Evolutionary conservation across 2,888 invertebrate genomes (phyloP).

Genomic region (Epicampocera succincta): DNA sequence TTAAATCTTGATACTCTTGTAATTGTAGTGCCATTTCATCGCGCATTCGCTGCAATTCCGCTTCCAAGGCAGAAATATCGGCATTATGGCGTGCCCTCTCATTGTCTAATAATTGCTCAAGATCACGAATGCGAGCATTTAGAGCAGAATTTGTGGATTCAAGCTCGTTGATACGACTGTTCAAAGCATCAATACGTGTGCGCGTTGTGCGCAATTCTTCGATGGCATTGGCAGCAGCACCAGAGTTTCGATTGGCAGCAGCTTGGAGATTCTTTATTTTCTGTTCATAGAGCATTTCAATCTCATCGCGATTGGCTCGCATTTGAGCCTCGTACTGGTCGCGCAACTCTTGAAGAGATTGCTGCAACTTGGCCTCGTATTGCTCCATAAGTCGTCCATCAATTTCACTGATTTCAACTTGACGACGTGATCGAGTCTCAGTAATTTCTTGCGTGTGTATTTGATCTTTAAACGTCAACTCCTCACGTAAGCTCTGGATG

Average conservation of each 20-base stretch:
- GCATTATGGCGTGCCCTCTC: constrained; percentile 91
- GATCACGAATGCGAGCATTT: constrained; percentile 87
- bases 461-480: constrained; percentile 94
- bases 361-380: constrained; percentile 95
- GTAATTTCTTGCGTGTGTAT: constrained; percentile 93
- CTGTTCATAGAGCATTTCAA: constrained; percentile 85
- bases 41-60: constrained; percentile 88
- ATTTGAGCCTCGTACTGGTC: constrained; percentile 96
- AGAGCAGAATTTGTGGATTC: constrained; percentile 86
- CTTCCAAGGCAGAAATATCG: constrained; percentile 88
- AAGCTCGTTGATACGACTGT: constrained; percentile 88
- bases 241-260: constrained; percentile 87
- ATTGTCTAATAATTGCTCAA: constrained; percentile 91
- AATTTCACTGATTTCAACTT: constrained; percentile 96
- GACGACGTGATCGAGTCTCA: constrained; percentile 92
- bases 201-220: constrained; percentile 91
- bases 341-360: constrained; percentile 93
- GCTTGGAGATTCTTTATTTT: constrained; percentile 89
- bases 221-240: constrained; percentile 87
- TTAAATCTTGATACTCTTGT: constrained; percentile 96
- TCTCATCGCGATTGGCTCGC: constrained; percentile 93
- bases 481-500: constrained; percentile 94
- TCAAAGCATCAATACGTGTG: constrained; percentile 89
- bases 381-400: constrained; percentile 95
- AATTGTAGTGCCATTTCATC: constrained; percentile 93